These are phyloP conservation scores for Lydus trimaculatus DNA, from an alignment of 2,888 invertebrate genomes.

Conservation along the genomic window DNA sequence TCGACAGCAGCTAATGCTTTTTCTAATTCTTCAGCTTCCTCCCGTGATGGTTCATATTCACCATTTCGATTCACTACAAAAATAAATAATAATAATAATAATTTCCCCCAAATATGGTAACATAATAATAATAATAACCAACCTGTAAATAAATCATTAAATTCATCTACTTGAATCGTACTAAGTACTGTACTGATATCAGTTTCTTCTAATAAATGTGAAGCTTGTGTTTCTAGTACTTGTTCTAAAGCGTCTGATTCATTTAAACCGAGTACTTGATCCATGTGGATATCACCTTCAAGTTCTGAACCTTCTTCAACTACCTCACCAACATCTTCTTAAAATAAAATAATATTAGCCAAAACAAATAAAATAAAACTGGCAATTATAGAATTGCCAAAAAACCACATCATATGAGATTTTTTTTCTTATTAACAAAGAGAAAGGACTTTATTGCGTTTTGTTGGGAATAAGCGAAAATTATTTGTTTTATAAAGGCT, in stretches of 20 bases:
- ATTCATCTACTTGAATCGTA: conserved; percentile 81
- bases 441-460: no score
- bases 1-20: conserved; percentile 83
- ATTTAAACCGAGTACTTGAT: conserved; percentile 65
- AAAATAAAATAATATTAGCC: conserved; percentile 4
- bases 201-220: conserved; percentile 72
- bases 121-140: conserved; percentile 29
- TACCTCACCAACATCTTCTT: conserved; percentile 33
- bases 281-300: conserved; percentile 63
- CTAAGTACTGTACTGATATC: conserved; percentile 81
- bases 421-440: no score
- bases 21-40: conserved; percentile 88
- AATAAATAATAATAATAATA: conserved; percentile 11
- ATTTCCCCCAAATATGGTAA: no score
- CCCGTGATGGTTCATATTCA: conserved; percentile 75
- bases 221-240: conserved; percentile 72
- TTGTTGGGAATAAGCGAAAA: no score
- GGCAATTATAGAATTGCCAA: no score
- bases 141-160: conserved; percentile 81
- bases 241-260: conserved; percentile 68
- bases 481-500: no score
- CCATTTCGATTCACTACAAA: conserved; percentile 71
- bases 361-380: background rate
- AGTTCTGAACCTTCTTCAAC: conserved; percentile 50
- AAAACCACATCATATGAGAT: no score